These are phyloP conservation scores for Phengaris alcon DNA, from an alignment of 2,888 invertebrate genomes.

Conservation along the genomic window DNA sequence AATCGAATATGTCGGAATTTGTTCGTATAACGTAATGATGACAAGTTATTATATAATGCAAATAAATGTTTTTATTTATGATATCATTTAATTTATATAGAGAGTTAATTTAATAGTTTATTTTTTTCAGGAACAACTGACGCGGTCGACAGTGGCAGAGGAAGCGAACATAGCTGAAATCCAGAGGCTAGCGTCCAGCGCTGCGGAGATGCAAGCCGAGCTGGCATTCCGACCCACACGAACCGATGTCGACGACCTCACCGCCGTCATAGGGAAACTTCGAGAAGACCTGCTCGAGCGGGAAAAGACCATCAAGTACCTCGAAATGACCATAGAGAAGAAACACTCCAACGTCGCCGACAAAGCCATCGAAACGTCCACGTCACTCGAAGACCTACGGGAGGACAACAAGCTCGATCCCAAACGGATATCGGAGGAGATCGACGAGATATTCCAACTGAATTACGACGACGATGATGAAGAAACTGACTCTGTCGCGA, in stretches of 20 bases:
- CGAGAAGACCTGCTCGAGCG: conserved; percentile 53
- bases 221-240: conserved; percentile 80
- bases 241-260: conserved; percentile 78
- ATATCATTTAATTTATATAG: background rate
- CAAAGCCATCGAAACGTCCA: conserved; percentile 43
- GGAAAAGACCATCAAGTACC: conserved; percentile 47
- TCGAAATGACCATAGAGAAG: conserved; percentile 43
- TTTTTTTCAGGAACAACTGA: conserved; percentile 58
- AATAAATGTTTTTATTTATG: conserved; percentile 5
- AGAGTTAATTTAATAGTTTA: background rate
- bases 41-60: too few relatives aligned
- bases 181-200: conserved; percentile 70
- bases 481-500: conserved; percentile 63
- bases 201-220: conserved; percentile 78
- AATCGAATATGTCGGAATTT: too few relatives aligned
- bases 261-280: conserved; percentile 60
- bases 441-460: conserved; percentile 72
- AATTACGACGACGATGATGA: conserved; percentile 70
- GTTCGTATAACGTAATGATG: too few relatives aligned
- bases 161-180: conserved; percentile 79
- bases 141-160: conserved; percentile 72
- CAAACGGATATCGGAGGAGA: conserved; percentile 64
- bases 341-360: conserved; percentile 42
- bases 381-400: conserved; percentile 48
- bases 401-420: conserved; percentile 49